These are phyloP conservation scores for Acleris emargana DNA, from an alignment of 2,888 invertebrate species.

Conservation along the genomic window DNA sequence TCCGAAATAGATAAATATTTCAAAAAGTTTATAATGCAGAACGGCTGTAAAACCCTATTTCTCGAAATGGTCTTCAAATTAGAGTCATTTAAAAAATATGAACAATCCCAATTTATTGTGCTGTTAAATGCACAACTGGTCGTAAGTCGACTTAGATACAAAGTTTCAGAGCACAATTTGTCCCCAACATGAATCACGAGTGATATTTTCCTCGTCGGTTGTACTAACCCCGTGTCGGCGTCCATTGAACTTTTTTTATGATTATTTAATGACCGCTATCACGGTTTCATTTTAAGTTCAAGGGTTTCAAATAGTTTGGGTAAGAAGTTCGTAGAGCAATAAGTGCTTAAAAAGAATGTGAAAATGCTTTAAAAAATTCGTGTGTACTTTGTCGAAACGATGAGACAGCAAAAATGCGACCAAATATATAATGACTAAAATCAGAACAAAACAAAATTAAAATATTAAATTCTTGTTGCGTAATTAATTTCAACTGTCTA, in stretches of 20 bases:
- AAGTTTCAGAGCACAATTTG: constrained; percentile 1
- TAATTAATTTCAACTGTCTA: constrained; percentile 26
- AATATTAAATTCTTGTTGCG: background rate
- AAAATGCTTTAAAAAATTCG: too few relatives aligned
- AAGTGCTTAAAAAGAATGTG: too few relatives aligned
- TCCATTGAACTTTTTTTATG: constrained; percentile 30
- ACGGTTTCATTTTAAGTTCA: constrained; percentile 17
- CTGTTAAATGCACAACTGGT: too few relatives aligned
- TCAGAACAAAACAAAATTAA: background rate
- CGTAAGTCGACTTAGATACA: background rate
- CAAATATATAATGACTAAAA: background rate
- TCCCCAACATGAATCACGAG: constrained; percentile 13
- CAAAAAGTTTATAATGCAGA: too few relatives aligned
- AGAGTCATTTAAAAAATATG: too few relatives aligned
- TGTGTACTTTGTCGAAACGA: too few relatives aligned
- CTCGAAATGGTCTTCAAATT: too few relatives aligned
- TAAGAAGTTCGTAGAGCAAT: too few relatives aligned
- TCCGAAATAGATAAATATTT: too few relatives aligned
- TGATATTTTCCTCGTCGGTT: constrained; percentile 26
- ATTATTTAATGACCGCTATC: constrained; percentile 30
- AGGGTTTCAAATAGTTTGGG: background rate
- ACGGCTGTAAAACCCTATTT: too few relatives aligned
- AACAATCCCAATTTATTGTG: too few relatives aligned
- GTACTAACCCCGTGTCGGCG: constrained; percentile 23
- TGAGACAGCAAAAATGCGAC: background rate